A percentile compares a stretch with the other conserved stretches of the same genome.
These are phyloP conservation scores for Papilio dardanus DNA, from an alignment of 1,140 invertebrate species.

Conservation along the genomic window DNA sequence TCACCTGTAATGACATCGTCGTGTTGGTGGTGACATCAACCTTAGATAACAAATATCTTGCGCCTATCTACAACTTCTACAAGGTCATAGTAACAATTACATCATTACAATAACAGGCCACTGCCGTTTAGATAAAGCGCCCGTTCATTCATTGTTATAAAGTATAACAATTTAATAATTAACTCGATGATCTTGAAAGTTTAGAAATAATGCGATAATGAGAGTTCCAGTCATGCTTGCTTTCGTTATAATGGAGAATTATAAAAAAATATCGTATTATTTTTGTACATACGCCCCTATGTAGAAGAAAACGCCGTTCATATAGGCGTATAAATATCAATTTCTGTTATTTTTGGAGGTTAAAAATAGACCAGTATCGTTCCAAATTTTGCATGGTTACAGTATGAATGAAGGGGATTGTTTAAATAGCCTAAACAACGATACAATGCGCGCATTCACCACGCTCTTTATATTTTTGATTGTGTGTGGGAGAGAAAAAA, in stretches of 20 bases:
- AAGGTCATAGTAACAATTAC: conserved; percentile 25
- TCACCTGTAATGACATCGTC: not conserved
- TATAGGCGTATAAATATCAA: no score
- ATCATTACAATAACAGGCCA: conserved; percentile 30
- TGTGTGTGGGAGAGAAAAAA: conserved; percentile 23
- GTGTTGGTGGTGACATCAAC: conserved; percentile 1
- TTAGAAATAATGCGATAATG: conserved; percentile 18
- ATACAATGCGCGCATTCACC: conserved; percentile 19
- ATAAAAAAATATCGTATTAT: not conserved
- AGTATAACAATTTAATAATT: conserved; percentile 28
- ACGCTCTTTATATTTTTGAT: conserved; percentile 24
- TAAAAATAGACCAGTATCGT: not conserved
- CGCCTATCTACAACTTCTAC: conserved; percentile 25
- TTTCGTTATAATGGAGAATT: not conserved
- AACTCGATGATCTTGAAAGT: conserved; percentile 25
- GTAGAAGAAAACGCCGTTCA: no score
- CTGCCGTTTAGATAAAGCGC: conserved; percentile 30
- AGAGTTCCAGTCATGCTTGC: not conserved
- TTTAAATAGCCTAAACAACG: not conserved
- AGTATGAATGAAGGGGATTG: not conserved
- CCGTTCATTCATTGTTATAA: conserved; percentile 29
- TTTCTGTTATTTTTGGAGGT: no score
- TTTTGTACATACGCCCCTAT: no score
- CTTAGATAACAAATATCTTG: conserved; percentile 11
- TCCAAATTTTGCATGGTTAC: not conserved